phyloP scores from a whole-genome alignment of 2,797 vertebrate genomes.

The Malacoctenus gilli region DNA sequence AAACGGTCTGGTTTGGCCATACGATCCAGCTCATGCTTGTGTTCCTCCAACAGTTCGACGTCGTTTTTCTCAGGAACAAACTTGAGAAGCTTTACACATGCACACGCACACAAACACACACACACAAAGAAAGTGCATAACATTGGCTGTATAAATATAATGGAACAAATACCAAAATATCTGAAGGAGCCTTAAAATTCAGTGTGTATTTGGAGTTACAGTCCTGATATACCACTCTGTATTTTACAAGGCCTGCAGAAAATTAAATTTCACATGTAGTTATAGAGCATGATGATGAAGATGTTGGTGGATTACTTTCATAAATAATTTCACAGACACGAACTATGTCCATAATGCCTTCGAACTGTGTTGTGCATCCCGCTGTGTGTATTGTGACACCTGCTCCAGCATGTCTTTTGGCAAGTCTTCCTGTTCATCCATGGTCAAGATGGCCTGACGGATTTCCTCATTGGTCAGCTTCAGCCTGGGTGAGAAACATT shows the following conservation, averaged over 20 bases:
- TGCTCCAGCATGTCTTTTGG: constrained; percentile 89
- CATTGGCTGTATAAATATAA: too few species aligned
- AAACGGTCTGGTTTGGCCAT: constrained; percentile 96
- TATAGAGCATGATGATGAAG: too few species aligned
- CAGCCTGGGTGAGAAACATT: constrained; percentile 75
- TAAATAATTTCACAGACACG: too few species aligned
- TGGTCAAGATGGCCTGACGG: constrained; percentile 89
- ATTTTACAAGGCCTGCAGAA: too few species aligned
- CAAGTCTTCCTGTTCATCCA: constrained; percentile 95
- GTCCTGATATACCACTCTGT: too few species aligned
- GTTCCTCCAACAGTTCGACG: constrained; percentile 91
- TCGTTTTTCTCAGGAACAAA: constrained; percentile 95
- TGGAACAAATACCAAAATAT: too few species aligned
- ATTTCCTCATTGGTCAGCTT: constrained; percentile 94
- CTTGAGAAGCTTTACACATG: constrained; percentile 96
- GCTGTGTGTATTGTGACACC: constrained; percentile 31
- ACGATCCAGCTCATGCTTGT: constrained; percentile 93
- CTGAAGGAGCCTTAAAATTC: too few species aligned
- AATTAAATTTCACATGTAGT: too few species aligned
- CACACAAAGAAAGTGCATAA: not conserved
- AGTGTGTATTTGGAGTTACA: too few species aligned
- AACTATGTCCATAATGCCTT: too few species aligned
- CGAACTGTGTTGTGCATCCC: not conserved
- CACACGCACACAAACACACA: constrained; percentile 17
- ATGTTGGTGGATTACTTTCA: too few species aligned